phyloP scores from a whole-genome alignment of 2,888 invertebrate species.

The Stenchaetothrips biformis region DNA sequence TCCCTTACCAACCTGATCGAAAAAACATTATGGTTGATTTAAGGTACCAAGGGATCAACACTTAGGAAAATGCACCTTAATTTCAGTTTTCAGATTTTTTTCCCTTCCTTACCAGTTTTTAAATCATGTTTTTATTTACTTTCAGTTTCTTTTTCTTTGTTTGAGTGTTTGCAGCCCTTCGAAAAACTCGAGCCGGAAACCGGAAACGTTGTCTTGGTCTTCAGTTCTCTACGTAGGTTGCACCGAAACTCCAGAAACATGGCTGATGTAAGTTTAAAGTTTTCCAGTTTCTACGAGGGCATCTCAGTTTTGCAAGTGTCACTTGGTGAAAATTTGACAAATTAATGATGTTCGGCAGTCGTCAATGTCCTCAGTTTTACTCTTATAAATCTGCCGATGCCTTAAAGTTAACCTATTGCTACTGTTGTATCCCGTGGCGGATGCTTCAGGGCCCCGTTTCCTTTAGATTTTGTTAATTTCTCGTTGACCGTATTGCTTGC shows the following conservation, averaged over 20 bases:
- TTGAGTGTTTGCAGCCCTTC: too few species aligned
- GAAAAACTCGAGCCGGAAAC: not conserved
- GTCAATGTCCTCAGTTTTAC: not conserved
- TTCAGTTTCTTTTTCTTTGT: too few species aligned
- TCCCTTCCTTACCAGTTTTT: too few species aligned
- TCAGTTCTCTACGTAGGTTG: slow-evolving; percentile 22
- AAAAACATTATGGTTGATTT: too few species aligned
- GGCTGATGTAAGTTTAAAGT: slow-evolving; percentile 26
- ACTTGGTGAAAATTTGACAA: not conserved
- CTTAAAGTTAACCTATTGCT: not conserved
- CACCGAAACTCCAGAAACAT: slow-evolving; percentile 25
- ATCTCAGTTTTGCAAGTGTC: not conserved
- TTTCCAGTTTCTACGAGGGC: not conserved
- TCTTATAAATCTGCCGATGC: not conserved
- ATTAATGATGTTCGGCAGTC: not conserved
- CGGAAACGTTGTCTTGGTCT: not conserved
- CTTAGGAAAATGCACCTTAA: too few species aligned
- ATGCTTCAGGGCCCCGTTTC: not conserved
- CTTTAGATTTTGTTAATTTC: not conserved
- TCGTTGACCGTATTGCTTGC: not conserved
- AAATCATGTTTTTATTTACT: too few species aligned
- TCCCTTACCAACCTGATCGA: too few species aligned
- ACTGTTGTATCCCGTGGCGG: not conserved
- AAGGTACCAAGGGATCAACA: too few species aligned
- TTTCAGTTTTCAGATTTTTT: too few species aligned